phyloP scores from a whole-genome alignment of 2,797 vertebrate genomes.

The Syndactyla subalaris region DNA sequence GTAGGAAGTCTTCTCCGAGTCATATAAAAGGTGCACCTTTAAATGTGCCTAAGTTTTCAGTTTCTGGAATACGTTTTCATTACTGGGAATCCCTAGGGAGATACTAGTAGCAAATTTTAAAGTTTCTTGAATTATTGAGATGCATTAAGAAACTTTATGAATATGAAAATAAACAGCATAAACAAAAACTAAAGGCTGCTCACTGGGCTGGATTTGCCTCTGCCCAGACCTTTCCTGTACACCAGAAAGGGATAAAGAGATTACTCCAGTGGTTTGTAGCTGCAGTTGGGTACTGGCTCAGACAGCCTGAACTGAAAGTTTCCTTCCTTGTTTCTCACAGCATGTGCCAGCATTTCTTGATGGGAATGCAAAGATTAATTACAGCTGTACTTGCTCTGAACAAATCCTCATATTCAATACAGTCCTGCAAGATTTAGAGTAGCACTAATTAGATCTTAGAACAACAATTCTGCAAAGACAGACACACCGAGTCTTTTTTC shows the following conservation, averaged over 20 bases:
- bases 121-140: neutral
- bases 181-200: constrained; percentile 11
- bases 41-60: neutral
- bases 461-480: constrained; percentile 41
- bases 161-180: neutral
- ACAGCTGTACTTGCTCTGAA: constrained; percentile 55
- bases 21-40: neutral
- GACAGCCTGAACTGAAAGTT: constrained; percentile 52
- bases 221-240: neutral
- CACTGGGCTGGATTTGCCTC: neutral
- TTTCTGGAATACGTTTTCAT: neutral
- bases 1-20: neutral
- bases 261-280: constrained; percentile 45
- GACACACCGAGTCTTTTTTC: neutral
- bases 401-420: constrained; percentile 53
- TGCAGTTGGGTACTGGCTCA: constrained; percentile 48
- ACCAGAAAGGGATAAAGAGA: constrained; percentile 45
- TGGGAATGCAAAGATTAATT: constrained; percentile 67
- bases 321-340: constrained; percentile 68
- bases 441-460: constrained; percentile 60
- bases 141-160: neutral
- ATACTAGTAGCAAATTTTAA: neutral
- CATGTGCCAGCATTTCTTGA: constrained; percentile 64
- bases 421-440: constrained; percentile 53
- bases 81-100: neutral